phyloP scores from a whole-genome alignment of 2,888 invertebrate species.

The Spodoptera exigua region DNA sequence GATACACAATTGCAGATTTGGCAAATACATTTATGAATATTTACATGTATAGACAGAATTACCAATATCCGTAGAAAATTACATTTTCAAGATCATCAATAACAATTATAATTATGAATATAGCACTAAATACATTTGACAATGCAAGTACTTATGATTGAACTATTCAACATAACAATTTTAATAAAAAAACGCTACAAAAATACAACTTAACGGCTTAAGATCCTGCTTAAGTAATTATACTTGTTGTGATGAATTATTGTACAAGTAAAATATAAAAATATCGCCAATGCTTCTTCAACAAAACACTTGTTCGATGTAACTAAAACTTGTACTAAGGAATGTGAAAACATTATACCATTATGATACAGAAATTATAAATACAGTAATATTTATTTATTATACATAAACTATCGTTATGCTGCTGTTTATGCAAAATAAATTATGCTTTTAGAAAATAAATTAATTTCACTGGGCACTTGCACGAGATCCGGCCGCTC shows the following conservation, averaged over 20 bases:
- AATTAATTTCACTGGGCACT: conserved; percentile 66
- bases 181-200: conserved; percentile 66
- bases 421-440: conserved; percentile 79
- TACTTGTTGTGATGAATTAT: conserved; percentile 73
- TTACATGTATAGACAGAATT: conserved; percentile 70
- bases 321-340: conserved; percentile 75
- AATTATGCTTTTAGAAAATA: conserved; percentile 77
- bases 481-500: conserved; percentile 57
- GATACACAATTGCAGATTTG: conserved; percentile 80
- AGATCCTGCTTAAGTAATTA: conserved; percentile 64
- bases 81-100: conserved; percentile 60
- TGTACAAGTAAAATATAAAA: conserved; percentile 63
- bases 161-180: conserved; percentile 46
- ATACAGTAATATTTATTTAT: conserved; percentile 65
- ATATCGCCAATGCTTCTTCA: conserved; percentile 63
- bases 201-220: conserved; percentile 71
- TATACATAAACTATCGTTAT: conserved; percentile 74
- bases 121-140: conserved; percentile 47
- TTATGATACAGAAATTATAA: conserved; percentile 89
- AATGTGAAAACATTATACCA: conserved; percentile 74
- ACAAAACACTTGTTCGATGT: conserved; percentile 78
- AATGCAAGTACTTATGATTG: conserved; percentile 40
- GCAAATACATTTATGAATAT: conserved; percentile 74
- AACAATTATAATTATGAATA: conserved; percentile 46
- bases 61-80: conserved; percentile 63